A percentile compares a stretch with the other conserved stretches of the same genome.
phyloP scores from a whole-genome alignment of 2,888 invertebrate genomes.

The Calephelis perditalis region DNA sequence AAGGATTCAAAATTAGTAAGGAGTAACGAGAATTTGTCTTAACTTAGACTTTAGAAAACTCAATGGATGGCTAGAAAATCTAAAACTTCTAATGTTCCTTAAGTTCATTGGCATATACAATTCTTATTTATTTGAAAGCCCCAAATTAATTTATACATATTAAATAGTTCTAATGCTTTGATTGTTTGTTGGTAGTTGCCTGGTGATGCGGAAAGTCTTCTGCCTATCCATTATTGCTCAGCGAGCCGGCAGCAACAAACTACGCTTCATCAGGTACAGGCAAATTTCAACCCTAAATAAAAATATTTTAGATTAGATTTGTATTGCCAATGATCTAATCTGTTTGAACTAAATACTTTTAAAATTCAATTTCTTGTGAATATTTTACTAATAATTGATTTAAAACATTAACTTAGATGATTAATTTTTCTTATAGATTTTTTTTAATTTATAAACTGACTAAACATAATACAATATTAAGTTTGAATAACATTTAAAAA shows the following conservation, averaged over 20 bases:
- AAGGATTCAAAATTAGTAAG: too few species aligned
- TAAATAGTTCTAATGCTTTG: constrained; percentile 67
- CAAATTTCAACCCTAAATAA: constrained; percentile 58
- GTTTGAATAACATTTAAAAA: too few species aligned
- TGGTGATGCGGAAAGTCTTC: constrained; percentile 80
- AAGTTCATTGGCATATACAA: constrained; percentile 71
- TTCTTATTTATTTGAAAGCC: constrained; percentile 32
- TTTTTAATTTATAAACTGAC: too few species aligned
- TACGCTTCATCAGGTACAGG: constrained; percentile 79
- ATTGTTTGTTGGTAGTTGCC: constrained; percentile 80
- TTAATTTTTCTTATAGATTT: too few species aligned
- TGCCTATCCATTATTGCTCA: constrained; percentile 80
- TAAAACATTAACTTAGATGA: too few species aligned
- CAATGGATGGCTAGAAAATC: too few species aligned
- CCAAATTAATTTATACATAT: constrained; percentile 34
- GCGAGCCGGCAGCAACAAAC: constrained; percentile 80
- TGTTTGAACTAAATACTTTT: not conserved
- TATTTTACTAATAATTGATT: too few species aligned
- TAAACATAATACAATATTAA: too few species aligned
- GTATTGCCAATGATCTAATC: constrained; percentile 70
- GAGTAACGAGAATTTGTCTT: too few species aligned
- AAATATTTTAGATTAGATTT: constrained; percentile 31
- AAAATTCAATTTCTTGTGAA: not conserved
- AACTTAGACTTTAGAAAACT: too few species aligned
- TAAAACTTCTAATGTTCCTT: constrained; percentile 10